Conservation (phyloP, 1,140 invertebrate genomes). For the Brachionus manjavacas region DNA sequence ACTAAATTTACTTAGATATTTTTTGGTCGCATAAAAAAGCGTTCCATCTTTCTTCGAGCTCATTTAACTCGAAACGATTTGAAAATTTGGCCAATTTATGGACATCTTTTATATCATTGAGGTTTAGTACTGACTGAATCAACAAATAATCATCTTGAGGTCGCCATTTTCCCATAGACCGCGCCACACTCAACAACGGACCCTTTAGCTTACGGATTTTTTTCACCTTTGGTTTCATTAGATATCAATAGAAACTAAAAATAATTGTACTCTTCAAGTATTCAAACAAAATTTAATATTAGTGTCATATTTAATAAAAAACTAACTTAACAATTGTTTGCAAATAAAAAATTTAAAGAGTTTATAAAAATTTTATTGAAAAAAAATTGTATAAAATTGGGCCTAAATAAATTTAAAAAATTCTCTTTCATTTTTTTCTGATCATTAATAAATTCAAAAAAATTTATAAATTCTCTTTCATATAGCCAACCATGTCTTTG, state of each 20-base stretch:
- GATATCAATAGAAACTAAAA: background rate
- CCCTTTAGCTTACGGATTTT: background rate
- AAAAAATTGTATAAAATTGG: background rate
- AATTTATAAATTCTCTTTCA: background rate
- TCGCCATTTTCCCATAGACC: conserved; percentile 79
- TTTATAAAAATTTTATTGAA: background rate
- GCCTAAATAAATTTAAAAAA: background rate
- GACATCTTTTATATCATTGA: conserved; percentile 77
- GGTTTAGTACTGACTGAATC: conserved; percentile 80
- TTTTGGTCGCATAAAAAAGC: conserved; percentile 84
- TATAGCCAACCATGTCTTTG: conserved; percentile 3
- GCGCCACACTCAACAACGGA: conserved; percentile 3
- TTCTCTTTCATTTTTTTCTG: no score
- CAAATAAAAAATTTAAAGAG: background rate
- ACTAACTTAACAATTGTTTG: background rate
- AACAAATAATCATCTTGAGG: conserved; percentile 89
- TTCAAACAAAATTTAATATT: background rate
- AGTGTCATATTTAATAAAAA: background rate
- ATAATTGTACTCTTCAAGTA: background rate
- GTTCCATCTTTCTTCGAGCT: conserved; percentile 92
- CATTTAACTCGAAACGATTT: conserved; percentile 83
- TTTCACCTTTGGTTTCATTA: background rate
- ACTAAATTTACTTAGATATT: conserved; percentile 56
- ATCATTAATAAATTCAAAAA: background rate
- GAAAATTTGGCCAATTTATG: conserved; percentile 90